phyloP scores from a whole-genome alignment of 2,113 vertebrate species.

The Vimba vimba region DNA sequence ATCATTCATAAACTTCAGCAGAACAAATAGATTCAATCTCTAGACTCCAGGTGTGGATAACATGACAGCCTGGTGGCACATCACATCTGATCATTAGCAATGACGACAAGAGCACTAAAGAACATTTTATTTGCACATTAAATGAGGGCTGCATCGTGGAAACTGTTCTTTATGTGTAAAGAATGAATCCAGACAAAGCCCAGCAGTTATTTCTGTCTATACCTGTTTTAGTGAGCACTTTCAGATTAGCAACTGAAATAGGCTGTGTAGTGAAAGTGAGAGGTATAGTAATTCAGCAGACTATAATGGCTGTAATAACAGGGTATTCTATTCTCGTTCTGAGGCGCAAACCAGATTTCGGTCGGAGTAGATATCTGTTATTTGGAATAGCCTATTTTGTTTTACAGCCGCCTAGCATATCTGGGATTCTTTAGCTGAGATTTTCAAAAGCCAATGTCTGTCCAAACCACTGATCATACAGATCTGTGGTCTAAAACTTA shows the following conservation, averaged over 20 bases:
- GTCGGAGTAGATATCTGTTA: slow-evolving; percentile 4
- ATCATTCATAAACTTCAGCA: slow-evolving; percentile 58
- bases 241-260: slow-evolving; percentile 40
- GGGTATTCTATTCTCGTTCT: slow-evolving; percentile 35
- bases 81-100: slow-evolving; percentile 41
- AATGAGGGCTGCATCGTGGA: neutral
- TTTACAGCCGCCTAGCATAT: slow-evolving; percentile 3
- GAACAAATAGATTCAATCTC: slow-evolving; percentile 53
- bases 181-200: slow-evolving; percentile 24
- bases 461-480: too few relatives aligned
- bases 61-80: slow-evolving; percentile 29
- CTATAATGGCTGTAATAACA: slow-evolving; percentile 40
- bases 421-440: neutral
- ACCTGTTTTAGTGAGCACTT: slow-evolving; percentile 29
- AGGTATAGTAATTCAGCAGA: slow-evolving; percentile 35
- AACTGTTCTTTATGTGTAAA: slow-evolving; percentile 17
- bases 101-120: slow-evolving; percentile 4
- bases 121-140: slow-evolving; percentile 20
- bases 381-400: slow-evolving; percentile 28
- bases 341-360: slow-evolving; percentile 4
- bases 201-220: slow-evolving; percentile 35
- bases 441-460: slow-evolving; percentile 9
- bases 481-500: neutral
- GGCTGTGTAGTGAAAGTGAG: slow-evolving; percentile 24
- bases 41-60: slow-evolving; percentile 41